Base-by-base conservation (phyloP, 2,888 invertebrate species). In the Rhopalosiphum nymphaeae region DNA sequence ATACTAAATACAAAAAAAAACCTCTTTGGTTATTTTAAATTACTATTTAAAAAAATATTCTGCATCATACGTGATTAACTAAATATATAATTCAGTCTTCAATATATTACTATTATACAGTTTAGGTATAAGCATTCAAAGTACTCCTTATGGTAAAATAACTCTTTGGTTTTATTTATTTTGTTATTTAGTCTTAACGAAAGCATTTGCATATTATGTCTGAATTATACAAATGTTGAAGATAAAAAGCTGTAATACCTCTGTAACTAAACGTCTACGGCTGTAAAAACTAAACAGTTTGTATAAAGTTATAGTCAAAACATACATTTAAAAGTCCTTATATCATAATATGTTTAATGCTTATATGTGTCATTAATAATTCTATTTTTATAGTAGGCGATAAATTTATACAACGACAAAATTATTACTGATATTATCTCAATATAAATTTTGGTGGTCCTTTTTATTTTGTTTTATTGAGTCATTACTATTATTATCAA, bases 211-310 rank as follows among this genome's bases (percentile, higher is more conserved):
- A 36, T 36, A 88, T 56, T 53, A 53, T 36, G 36, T 53, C 53
- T 56, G 56, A 88, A 56, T 88, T 89, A 89, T 89, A 89, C 89
- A 44, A 61, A 61, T 10, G 9, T 16, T 44, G 5, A n/a, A 61
- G 88, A 89, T 89, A 61, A 89, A 89, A 88, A 4, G 53, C 53
- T 46, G 46, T 61, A 89, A 89, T 46, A 89, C 61, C 61, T 89
- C n/a, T 25, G 61, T 29, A 46, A 57, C 53, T n/a, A 89, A 89
- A 61, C 44, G 10, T 21, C 25, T 44, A 42, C 36, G 36, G 4
- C 78, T 29, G 29, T 88, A 49, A n/a, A 49, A 87, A 88, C 49
- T 36, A 36, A 88, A 88, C 26, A 36, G 88, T 88, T 88, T 56
- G 46, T 53, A 36, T 36, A 88, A 53, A 88, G 42, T 88, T 88